Evolutionary conservation across 2,113 vertebrate genomes (phyloP).

Genomic region (Odontophorus gujanensis): DNA sequence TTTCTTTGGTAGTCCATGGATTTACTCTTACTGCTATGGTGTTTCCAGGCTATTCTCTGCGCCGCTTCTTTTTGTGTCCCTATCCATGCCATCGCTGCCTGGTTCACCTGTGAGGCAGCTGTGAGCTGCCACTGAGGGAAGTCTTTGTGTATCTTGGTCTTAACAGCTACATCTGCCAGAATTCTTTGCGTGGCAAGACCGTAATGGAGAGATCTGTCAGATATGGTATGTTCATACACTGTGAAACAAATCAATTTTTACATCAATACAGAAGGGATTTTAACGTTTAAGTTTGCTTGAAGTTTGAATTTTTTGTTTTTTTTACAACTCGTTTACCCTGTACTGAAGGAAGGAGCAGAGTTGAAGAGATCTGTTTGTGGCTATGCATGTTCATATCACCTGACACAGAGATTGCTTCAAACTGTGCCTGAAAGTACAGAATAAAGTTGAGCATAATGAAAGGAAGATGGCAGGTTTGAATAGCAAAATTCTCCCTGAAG

Average conservation of each 20-base stretch:
- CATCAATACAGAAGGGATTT: background rate
- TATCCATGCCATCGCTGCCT: background rate
- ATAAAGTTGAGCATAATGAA: background rate
- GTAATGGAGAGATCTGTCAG: background rate
- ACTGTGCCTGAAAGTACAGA: rapidly evolving
- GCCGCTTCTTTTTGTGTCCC: background rate
- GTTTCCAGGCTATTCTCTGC: background rate
- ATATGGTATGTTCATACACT: rapidly evolving
- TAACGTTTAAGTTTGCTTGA: background rate
- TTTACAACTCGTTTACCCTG: background rate
- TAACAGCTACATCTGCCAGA: background rate
- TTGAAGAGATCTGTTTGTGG: rapidly evolving
- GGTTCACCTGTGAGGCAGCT: background rate
- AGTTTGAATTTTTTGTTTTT: background rate
- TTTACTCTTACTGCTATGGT: background rate
- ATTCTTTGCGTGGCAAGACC: background rate
- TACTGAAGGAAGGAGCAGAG: background rate
- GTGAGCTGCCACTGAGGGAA: rapidly evolving
- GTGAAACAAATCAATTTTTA: rapidly evolving
- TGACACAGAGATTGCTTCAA: rapidly evolving
- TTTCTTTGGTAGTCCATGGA: background rate
- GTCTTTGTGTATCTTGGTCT: background rate
- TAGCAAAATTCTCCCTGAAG: background rate
- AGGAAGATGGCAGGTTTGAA: background rate
- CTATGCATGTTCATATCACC: background rate